A percentile compares a stretch with the other conserved stretches of the same genome.
Evolutionary conservation across 2,797 vertebrate genomes (phyloP).

Genomic region (Leptoclinus maculatus): DNA sequence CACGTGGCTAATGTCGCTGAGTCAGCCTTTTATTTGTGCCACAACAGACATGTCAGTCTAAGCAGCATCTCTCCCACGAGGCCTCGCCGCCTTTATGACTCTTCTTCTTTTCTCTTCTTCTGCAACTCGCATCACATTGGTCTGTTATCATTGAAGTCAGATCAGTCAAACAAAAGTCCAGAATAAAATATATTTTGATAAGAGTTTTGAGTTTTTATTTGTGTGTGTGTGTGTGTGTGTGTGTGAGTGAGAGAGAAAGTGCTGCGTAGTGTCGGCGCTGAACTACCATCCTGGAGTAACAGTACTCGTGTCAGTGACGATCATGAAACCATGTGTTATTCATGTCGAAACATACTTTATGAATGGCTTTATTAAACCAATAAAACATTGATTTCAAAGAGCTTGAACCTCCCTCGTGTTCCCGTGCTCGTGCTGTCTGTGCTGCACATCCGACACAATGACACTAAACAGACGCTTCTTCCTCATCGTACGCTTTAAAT

Average conservation of each 20-base stretch:
- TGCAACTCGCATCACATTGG: conserved; percentile 94
- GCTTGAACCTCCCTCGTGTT: neutral
- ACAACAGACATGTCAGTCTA: conserved; percentile 19
- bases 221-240: conserved; percentile 20
- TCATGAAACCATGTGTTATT: neutral
- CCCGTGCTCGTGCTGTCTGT: neutral
- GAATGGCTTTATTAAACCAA: neutral
- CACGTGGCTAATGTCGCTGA: conserved; percentile 12
- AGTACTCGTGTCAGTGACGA: neutral
- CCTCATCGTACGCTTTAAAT: neutral
- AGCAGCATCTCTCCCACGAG: conserved; percentile 13
- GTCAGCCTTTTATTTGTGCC: conserved; percentile 33
- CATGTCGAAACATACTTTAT: neutral
- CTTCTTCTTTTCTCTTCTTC: conserved; percentile 70
- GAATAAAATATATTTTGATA: conserved; percentile 99
- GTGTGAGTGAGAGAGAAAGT: neutral
- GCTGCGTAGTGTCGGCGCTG: neutral
- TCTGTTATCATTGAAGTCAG: conserved; percentile 98
- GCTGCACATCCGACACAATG: neutral
- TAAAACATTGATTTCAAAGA: neutral
- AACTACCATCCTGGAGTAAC: neutral
- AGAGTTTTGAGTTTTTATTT: conserved; percentile 74
- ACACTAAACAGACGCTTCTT: neutral
- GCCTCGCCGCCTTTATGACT: conserved; percentile 5
- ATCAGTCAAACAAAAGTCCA: conserved; percentile 95